Conservation (phyloP, 1,140 invertebrate species). For the Antheraea pernyi region DNA sequence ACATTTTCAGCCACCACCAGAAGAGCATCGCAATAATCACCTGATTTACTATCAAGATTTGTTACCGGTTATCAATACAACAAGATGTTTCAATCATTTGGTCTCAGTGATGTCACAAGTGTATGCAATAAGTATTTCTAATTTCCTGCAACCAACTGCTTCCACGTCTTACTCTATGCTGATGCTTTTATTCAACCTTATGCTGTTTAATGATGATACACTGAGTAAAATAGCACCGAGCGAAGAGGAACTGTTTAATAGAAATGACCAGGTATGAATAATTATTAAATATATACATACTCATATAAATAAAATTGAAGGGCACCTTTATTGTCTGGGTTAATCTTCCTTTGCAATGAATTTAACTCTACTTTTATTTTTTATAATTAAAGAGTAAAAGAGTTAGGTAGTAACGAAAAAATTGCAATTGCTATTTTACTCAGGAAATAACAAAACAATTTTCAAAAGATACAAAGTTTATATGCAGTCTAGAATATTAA, state of each 20-base stretch:
- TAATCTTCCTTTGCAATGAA: no score
- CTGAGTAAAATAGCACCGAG: conserved; percentile 42
- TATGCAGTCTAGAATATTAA: no score
- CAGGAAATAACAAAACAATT: no score
- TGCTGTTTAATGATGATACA: conserved; percentile 51
- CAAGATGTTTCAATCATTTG: conserved; percentile 50
- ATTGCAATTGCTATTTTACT: no score
- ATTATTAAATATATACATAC: neutral
- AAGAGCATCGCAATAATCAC: conserved; percentile 51
- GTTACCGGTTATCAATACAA: conserved; percentile 61
- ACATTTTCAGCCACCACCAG: conserved; percentile 48
- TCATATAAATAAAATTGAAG: no score
- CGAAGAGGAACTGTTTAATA: conserved; percentile 56
- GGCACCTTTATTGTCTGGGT: no score
- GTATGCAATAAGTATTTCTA: conserved; percentile 34
- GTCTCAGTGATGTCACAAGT: conserved; percentile 38
- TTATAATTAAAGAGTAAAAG: no score
- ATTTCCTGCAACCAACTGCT: conserved; percentile 50
- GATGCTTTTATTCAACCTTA: conserved; percentile 49
- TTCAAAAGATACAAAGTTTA: no score
- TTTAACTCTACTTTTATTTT: no score
- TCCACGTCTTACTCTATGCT: conserved; percentile 47
- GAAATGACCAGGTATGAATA: conserved; percentile 45
- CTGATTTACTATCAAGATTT: conserved; percentile 61
- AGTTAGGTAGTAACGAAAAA: no score